Conservation (phyloP, 1,140 invertebrate genomes). For the Pachyrhynchus sulphureomaculatus region DNA sequence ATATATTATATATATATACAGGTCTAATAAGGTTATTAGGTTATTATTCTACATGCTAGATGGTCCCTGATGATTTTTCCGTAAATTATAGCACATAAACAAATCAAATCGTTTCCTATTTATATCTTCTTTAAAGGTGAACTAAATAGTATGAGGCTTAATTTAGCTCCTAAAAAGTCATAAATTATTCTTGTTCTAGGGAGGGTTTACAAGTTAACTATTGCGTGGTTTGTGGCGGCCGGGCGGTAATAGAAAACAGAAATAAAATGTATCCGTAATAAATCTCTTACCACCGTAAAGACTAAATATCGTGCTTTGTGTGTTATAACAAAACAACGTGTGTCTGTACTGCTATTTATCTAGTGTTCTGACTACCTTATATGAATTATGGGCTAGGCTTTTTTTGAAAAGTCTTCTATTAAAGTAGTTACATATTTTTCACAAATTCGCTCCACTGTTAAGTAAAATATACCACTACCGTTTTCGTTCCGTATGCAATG, state of each 20-base stretch:
- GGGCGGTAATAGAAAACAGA: conserved; percentile 26
- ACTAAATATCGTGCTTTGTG: conserved; percentile 25
- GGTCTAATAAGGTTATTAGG: too few species aligned
- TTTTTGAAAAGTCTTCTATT: background rate
- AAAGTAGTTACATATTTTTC: too few species aligned
- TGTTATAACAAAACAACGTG: conserved; percentile 19
- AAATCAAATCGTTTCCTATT: background rate
- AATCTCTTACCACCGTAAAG: conserved; percentile 28
- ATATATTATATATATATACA: too few species aligned
- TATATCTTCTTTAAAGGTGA: background rate
- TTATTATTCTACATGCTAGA: too few species aligned
- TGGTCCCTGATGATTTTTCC: too few species aligned
- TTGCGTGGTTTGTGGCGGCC: conserved; percentile 17
- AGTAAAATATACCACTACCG: too few species aligned
- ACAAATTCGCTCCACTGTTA: too few species aligned
- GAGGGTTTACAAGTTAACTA: conserved; percentile 29
- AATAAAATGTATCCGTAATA: conserved; percentile 28
- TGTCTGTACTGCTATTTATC: conserved; percentile 16
- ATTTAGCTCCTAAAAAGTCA: conserved; percentile 13
- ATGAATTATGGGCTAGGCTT: conserved; percentile 3
- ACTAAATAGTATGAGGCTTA: conserved; percentile 7
- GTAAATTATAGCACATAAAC: too few species aligned
- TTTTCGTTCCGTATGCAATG: too few species aligned
- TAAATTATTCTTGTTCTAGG: conserved; percentile 7
- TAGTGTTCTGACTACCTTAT: conserved; percentile 11